Percentiles rank a stretch among this genome's conserved stretches.
Conservation (phyloP, 1,140 invertebrate genomes). For the Scaptomyza hsui region DNA sequence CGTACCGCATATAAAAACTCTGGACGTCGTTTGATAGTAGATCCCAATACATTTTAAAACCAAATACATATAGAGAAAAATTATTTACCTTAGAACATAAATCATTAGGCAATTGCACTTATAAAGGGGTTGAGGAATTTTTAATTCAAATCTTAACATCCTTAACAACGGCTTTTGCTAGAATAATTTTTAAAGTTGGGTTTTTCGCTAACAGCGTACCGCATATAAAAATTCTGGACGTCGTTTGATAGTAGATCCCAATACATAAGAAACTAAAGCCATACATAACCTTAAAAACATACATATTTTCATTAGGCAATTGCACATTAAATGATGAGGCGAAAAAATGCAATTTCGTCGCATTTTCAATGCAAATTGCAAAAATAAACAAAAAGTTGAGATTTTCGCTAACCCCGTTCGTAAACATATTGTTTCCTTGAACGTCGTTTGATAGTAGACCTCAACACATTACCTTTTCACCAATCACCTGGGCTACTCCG, state of each 20-base stretch:
- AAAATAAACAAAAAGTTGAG: conserved; percentile 53
- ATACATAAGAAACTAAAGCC: too few species aligned
- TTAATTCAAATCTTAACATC: conserved; percentile 10
- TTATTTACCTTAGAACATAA: too few species aligned
- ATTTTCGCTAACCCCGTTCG: conserved; percentile 75
- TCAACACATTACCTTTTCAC: conserved; percentile 64
- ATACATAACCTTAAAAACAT: too few species aligned
- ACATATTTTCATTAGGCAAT: conserved; percentile 23
- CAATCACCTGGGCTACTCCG: conserved; percentile 30
- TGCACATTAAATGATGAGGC: conserved; percentile 31
- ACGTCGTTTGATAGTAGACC: conserved; percentile 79
- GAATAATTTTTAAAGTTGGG: conserved; percentile 41
- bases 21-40: conserved; percentile 72
- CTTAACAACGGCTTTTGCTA: conserved; percentile 7
- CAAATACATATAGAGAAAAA: too few species aligned
- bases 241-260: conserved; percentile 71
- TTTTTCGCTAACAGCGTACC: conserved; percentile 71
- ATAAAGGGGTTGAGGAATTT: conserved; percentile 1
- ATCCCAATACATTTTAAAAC: conserved; percentile 31
- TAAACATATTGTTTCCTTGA: conserved; percentile 36
- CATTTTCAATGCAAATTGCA: conserved; percentile 49
- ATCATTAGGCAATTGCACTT: conserved; percentile 24
- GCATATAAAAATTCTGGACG: conserved; percentile 39
- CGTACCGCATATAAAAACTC: conserved; percentile 37
- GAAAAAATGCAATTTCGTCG: conserved; percentile 24